These are phyloP conservation scores for Tribolium castaneum DNA, from an alignment of 1,140 invertebrate species.

Conservation along the genomic window DNA sequence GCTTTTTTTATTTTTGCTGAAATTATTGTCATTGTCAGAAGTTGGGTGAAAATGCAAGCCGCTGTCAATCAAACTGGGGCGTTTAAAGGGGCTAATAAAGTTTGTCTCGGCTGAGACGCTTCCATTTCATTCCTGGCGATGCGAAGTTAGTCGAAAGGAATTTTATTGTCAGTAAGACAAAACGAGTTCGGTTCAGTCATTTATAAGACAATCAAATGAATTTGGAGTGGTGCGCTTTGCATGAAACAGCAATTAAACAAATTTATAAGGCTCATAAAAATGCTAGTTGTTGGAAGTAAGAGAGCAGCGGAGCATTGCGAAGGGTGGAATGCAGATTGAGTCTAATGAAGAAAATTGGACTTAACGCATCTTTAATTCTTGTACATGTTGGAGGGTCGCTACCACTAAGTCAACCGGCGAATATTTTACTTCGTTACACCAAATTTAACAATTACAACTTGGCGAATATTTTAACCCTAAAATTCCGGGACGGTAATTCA, in stretches of 20 bases:
- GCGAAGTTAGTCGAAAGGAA: constrained; percentile 1
- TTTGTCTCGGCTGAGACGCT: neutral
- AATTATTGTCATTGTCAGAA: too few species aligned
- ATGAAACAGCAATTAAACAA: constrained; percentile 60
- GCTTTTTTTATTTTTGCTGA: too few species aligned
- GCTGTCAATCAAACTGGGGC: too few species aligned
- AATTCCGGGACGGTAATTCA: neutral
- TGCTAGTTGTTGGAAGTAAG: constrained; percentile 54
- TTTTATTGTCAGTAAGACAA: constrained; percentile 30
- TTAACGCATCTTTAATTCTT: constrained; percentile 62
- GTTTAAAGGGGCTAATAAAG: too few species aligned
- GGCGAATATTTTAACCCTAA: constrained; percentile 44
- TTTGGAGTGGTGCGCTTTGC: constrained; percentile 47
- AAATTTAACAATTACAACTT: constrained; percentile 54
- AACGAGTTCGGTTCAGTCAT: constrained; percentile 27
- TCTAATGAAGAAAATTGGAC: constrained; percentile 62
- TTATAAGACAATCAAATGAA: constrained; percentile 43
- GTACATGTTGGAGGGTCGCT: constrained; percentile 45
- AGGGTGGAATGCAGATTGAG: constrained; percentile 59
- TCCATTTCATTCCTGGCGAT: neutral
- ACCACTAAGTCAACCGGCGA: constrained; percentile 27
- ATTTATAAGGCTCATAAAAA: constrained; percentile 62
- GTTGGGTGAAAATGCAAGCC: too few species aligned
- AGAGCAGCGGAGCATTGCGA: constrained; percentile 51
- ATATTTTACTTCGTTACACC: constrained; percentile 46